phyloP scores from a whole-genome alignment of 2,888 invertebrate genomes.

The Drosophila seclusa region DNA sequence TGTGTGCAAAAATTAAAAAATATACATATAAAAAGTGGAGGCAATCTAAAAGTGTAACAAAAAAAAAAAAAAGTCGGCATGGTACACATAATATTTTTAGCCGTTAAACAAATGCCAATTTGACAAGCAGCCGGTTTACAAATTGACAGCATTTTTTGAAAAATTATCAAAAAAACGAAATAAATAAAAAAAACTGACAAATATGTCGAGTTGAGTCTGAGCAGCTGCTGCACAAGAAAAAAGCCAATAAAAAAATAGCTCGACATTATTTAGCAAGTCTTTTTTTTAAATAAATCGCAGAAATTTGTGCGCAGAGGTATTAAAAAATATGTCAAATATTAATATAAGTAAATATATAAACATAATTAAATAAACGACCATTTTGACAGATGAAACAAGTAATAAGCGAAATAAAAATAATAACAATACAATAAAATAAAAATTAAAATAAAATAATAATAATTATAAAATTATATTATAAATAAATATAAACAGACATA shows the following conservation, averaged over 20 bases:
- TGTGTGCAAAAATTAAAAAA: constrained; percentile 24
- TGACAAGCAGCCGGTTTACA: constrained; percentile 34
- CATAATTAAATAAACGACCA: constrained; percentile 9
- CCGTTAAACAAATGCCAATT: constrained; percentile 27
- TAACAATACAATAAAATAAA: background rate
- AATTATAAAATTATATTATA: background rate
- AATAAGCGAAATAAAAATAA: background rate
- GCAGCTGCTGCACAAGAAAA: constrained; percentile 50
- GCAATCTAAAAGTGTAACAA: constrained; percentile 10
- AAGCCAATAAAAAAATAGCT: constrained; percentile 49
- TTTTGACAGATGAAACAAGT: constrained; percentile 15
- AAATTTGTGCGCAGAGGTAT: constrained; percentile 19
- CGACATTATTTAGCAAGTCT: constrained; percentile 53
- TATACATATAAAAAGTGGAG: background rate
- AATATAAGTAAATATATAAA: constrained; percentile 5
- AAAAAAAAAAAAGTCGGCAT: constrained; percentile 9
- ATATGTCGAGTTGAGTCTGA: constrained; percentile 43
- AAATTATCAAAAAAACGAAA: constrained; percentile 15
- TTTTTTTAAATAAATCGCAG: constrained; percentile 38
- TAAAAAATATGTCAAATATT: constrained; percentile 22
- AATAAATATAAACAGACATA: background rate
- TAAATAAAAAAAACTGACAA: constrained; percentile 31
- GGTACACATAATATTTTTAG: constrained; percentile 28
- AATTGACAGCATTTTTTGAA: constrained; percentile 34
- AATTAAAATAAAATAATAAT: background rate